Evolutionary conservation across 2,888 invertebrate genomes (phyloP), one percentile per base, ranked within the genome.

Genomic region (Heteromyza rotundicornis): DNA sequence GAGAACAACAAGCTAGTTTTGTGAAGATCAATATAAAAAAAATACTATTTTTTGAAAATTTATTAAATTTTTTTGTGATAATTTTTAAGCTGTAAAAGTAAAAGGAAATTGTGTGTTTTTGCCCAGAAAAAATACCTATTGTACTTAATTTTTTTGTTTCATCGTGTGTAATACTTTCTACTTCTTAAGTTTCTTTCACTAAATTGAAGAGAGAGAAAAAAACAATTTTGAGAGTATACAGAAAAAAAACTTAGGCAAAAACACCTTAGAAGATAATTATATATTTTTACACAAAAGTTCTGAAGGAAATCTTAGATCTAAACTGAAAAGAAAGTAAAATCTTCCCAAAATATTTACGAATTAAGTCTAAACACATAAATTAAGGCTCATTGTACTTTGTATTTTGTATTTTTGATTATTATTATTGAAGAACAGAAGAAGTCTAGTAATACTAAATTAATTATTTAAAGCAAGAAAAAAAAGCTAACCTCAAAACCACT

Each of bases 131-230:
- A 50, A 50, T 32, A 47, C 23, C 23, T 23, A 64, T 67, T 65
- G 63, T 65, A 67, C 66, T 67, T 67, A 67, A 64, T 63, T 61
- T 47, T 47, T 19, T 47, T 47, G 20, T 19, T 7, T 8, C 40
- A 40, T 40, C 27, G 27, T 7, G 27, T 27, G n/a, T 40, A 40
- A 35, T 50, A 57, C 24, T 40, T 17, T 49, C 36, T 57, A 49
- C 49, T 40, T 56, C 16, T 57, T 36, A 54, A 20, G 20, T 35
- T 54, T 54, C 50, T 27, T 24, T 32, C 14, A 22, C 17, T 2
- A 50, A 50, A 50, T 17, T 22, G 22, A 47, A 47, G 8, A 47
- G 14, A n/a, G 16, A 47, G 8, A 17, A 1, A 47, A 32, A 47
- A 17, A 47, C 3, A 51, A 51, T 5, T 51, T 51, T 23, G 14